Base-by-base conservation (phyloP, 1,140 invertebrate species). In the Leptinotarsa defecta region DNA sequence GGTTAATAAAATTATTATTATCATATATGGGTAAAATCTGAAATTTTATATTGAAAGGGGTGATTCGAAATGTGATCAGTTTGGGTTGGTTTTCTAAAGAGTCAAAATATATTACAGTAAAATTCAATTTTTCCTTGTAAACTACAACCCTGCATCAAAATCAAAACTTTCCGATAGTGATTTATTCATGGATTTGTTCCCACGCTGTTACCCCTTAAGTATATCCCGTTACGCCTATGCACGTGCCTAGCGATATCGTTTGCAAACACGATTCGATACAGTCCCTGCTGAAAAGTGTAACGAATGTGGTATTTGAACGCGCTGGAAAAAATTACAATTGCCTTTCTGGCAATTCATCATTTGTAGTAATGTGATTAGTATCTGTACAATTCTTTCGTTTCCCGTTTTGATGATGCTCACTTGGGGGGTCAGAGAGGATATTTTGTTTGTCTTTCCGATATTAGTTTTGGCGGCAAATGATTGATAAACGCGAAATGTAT, bases 201-300 rank as follows among this genome's bases (percentile, higher is more conserved):
- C 69, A 71, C 63, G 70, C 24, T 22, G 62, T 49, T 70, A 48
- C 19, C 52, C 71, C 70, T 8, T 13, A 63, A 76, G 67, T 70
- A 48, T 76, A 71, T 72, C 48, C 27, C 64, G 64, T 73, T 76
- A 76, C 71, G 75, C 61, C 48, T 76, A 63, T 57, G 75, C 70
- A 76, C 75, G 70, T 71, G 70, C 15, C 72, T 71, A 19, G n/a
- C 11, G 64, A 24, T 67, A 52, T 68, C 71, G 63, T 71, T 76
- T 76, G 63, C 63, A 48, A 67, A 69, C 73, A 74, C 22, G 49
- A 61, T 57, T 69, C 61, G 65, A 27, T 62, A 43, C 52, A 48
- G 65, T 67, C 64, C n/a, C 15, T 24, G 64, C 22, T 67, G 64
- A 22, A 67, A 67, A 67, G n/a, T 67, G 64, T 5, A 67, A 67